These are phyloP conservation scores for Arbacia lixula DNA, from an alignment of 53 echinoderm and acorn worm species.

Conservation along the genomic window DNA sequence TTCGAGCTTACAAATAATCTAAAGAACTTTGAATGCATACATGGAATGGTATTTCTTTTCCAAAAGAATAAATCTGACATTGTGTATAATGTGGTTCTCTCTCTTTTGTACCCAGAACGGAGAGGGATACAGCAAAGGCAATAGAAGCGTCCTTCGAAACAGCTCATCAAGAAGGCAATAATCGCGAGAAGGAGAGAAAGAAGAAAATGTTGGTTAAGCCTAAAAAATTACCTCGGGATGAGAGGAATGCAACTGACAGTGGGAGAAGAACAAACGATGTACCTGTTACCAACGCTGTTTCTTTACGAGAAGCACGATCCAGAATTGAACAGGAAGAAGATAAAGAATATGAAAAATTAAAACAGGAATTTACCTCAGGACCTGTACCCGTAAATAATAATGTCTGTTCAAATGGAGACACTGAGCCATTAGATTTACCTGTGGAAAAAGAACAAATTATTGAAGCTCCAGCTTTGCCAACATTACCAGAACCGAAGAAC, in stretches of 20 bases:
- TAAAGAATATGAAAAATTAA: conserved; percentile 27
- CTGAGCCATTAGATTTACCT: neutral
- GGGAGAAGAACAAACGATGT: conserved; percentile 4
- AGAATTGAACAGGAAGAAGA: neutral
- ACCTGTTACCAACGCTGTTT: conserved; percentile 3
- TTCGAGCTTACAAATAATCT: too few species aligned
- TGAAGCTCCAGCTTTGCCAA: conserved; percentile 24
- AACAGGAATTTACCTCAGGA: neutral
- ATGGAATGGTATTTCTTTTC: too few species aligned
- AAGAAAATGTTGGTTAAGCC: conserved; percentile 24
- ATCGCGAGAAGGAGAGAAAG: neutral
- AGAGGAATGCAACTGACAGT: neutral
- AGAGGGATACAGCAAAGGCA: conserved; percentile 65
- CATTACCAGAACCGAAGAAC: neutral
- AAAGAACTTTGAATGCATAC: too few species aligned
- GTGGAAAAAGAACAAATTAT: conserved; percentile 10
- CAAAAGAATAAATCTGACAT: too few species aligned
- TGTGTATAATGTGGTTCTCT: too few species aligned
- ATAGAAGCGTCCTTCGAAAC: conserved; percentile 83
- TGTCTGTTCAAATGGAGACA: neutral
- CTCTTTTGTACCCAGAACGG: conserved; percentile 66
- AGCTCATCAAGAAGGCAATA: conserved; percentile 1
- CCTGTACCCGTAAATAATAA: too few species aligned
- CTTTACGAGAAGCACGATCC: neutral
- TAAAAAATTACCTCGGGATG: conserved; percentile 26